Base-by-base conservation (phyloP, 2,797 vertebrate species). In the Pipistrellus pipistrellus region DNA sequence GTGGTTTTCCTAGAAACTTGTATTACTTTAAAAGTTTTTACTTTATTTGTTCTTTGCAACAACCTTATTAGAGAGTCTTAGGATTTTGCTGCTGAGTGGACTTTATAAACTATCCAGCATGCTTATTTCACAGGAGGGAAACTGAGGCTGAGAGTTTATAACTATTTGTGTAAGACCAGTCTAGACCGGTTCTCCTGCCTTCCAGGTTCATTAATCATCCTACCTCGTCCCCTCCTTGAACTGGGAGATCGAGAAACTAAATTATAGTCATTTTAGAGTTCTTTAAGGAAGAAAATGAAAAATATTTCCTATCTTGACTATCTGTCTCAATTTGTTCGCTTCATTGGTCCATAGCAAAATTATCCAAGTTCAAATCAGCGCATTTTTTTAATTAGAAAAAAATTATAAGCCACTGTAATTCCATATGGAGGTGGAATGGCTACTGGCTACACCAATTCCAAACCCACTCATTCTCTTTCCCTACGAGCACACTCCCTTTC, bases 21-120 rank as follows among this genome's bases (percentile, higher is more conserved):
- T 46, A 77, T 18, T 76, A 81, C 11, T 88, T 73, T 30, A 32
- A 83, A 91, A 82, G 30, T 27, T 69, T 84, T 59, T 57, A 25
- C 51, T 84, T 82, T 88, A 44, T 38, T 27, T 86, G 66, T 82
- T 78, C 48, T 84, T 85, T 93, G 88, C 21, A 94, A 85, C 38
- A 69, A 73, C 73, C 38, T 41, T 55, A 10, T 69, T 87, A 69
- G 10, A 72, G 59, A 77, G 17, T 51, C 72, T 72, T 57, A 41
- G 46, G 85, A 57, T 88, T 72, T 77, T 78, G 57, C 48, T 11
- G 21, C 41, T 66, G 30, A 35, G 35, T 64, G 25, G 21, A 75
- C 32, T 32, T 82, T 48, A 59, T 55, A 71, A 57, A n/a, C 38
- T 38, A 81, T 15, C 13, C 11, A 77, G 15, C 1, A 78, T 8